These are phyloP conservation scores for Pangasius sanitwongsei DNA, from an alignment of 2,797 vertebrate genomes.

Conservation along the genomic window DNA sequence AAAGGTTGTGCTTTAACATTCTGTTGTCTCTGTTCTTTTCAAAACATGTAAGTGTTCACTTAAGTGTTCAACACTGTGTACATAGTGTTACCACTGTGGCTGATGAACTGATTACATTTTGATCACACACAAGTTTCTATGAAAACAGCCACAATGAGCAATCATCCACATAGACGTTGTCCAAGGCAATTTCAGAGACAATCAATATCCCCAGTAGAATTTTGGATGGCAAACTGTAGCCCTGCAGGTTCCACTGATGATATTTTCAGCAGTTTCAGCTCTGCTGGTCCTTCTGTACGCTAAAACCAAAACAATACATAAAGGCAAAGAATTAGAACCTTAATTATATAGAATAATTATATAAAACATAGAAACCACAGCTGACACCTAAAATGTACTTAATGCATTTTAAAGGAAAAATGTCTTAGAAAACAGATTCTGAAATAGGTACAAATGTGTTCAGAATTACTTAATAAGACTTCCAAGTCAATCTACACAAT, in stretches of 20 bases:
- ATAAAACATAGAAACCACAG: too few species aligned
- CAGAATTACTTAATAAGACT: too few species aligned
- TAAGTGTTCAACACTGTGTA: neutral
- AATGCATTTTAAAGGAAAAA: too few species aligned
- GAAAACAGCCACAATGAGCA: conserved; percentile 50
- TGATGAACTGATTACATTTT: conserved; percentile 58
- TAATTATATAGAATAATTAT: too few species aligned
- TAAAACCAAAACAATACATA: neutral
- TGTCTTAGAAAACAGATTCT: too few species aligned
- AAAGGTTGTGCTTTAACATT: neutral
- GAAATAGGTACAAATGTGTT: too few species aligned
- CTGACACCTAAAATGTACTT: too few species aligned
- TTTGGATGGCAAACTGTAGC: conserved; percentile 63
- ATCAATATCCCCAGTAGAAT: conserved; percentile 72
- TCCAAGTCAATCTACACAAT: too few species aligned
- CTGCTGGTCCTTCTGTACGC: conserved; percentile 52
- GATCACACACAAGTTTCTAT: conserved; percentile 60
- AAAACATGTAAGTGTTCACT: neutral
- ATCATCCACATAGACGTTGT: conserved; percentile 58
- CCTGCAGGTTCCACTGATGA: conserved; percentile 66
- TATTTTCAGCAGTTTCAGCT: conserved; percentile 63
- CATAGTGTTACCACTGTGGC: neutral
- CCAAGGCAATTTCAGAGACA: conserved; percentile 69
- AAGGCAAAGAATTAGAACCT: neutral
- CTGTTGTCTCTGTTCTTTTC: neutral